A percentile compares a stretch with the other conserved stretches of the same genome.
phyloP scores from a whole-genome alignment of 2,797 vertebrate genomes.

The Taeniopygia guttata region DNA sequence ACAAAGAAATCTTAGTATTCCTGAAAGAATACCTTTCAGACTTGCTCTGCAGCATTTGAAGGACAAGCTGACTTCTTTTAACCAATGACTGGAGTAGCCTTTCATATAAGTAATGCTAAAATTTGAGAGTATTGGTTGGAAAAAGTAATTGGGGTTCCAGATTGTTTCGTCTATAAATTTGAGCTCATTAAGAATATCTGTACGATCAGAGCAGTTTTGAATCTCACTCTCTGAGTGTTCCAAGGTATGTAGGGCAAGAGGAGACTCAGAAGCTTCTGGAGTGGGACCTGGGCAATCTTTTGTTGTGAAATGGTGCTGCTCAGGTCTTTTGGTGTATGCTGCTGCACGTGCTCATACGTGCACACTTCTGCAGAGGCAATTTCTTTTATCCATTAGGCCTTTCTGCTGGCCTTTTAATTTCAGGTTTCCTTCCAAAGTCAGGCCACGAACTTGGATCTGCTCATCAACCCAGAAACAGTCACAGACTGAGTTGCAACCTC shows the following conservation, averaged over 20 bases:
- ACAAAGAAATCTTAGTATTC: conserved; percentile 8
- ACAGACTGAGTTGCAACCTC: neutral
- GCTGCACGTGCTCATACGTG: fast-evolving
- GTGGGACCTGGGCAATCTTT: neutral
- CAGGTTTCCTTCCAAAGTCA: neutral
- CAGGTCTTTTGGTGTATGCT: neutral
- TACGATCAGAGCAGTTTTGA: neutral
- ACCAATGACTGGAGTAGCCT: neutral
- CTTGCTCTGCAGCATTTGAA: neutral
- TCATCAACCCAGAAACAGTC: neutral
- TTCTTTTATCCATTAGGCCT: neutral
- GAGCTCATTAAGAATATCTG: neutral
- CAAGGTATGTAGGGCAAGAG: neutral
- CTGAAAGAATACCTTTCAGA: conserved; percentile 17
- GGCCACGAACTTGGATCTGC: neutral
- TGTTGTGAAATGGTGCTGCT: neutral
- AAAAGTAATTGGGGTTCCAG: neutral
- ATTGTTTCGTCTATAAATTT: neutral
- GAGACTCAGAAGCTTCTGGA: neutral
- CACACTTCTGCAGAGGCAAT: neutral
- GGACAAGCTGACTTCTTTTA: neutral
- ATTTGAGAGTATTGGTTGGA: neutral
- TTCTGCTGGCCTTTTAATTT: neutral
- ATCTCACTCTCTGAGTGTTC: neutral
- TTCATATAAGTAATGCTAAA: neutral